Percentiles rank a stretch among this genome's conserved stretches.
These are phyloP conservation scores for Timandra comae DNA, from an alignment of 2,888 invertebrate species.

Conservation along the genomic window DNA sequence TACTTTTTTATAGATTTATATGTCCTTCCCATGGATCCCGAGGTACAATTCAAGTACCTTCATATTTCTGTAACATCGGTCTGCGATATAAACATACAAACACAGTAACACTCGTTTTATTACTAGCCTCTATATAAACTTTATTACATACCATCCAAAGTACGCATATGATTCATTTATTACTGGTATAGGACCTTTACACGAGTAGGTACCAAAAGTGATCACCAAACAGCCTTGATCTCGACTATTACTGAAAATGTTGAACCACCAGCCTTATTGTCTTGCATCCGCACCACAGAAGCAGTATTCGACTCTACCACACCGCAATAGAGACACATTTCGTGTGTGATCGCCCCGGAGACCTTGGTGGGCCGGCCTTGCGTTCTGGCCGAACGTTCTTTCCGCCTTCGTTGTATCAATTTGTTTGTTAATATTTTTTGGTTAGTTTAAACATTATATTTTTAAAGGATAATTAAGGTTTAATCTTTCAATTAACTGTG, in stretches of 20 bases:
- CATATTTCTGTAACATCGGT: too few relatives aligned
- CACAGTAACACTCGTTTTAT: too few relatives aligned
- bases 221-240: slow-evolving; percentile 50
- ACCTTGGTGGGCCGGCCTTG: slow-evolving; percentile 62
- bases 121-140: too few relatives aligned
- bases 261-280: slow-evolving; percentile 67
- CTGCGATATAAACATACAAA: too few relatives aligned
- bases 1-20: too few relatives aligned
- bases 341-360: slow-evolving; percentile 31
- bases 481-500: slow-evolving; percentile 3
- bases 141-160: too few relatives aligned
- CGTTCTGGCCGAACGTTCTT: slow-evolving; percentile 45
- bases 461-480: slow-evolving; percentile 22
- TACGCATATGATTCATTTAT: too few relatives aligned
- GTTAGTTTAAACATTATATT: slow-evolving; percentile 24
- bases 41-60: too few relatives aligned
- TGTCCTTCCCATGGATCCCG: too few relatives aligned
- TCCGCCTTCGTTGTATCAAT: slow-evolving; percentile 74
- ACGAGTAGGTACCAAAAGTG: too few relatives aligned
- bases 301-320: too few relatives aligned
- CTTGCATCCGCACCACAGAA: slow-evolving; percentile 41
- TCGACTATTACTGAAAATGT: slow-evolving; percentile 71
- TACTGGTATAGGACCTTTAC: too few relatives aligned
- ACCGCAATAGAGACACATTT: slow-evolving; percentile 34
- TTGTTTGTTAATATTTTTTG: slow-evolving; percentile 62